A percentile compares a stretch with the other conserved stretches of the same genome.
Evolutionary conservation across 2,113 vertebrate species (phyloP).

Genomic region (Tenebrosternarchus preto): DNA sequence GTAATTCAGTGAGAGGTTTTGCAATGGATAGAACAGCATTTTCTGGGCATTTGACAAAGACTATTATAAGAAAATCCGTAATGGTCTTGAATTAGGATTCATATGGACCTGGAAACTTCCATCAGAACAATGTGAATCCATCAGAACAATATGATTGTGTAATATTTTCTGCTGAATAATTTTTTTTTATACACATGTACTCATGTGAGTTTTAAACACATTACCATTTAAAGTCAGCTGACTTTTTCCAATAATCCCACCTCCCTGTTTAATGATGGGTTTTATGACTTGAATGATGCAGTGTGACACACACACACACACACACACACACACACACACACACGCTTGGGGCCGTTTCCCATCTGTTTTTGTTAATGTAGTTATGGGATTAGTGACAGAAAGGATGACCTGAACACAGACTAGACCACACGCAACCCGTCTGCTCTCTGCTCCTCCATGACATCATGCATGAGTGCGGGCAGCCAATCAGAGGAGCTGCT

Average conservation of each 20-base stretch:
- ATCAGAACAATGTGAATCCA: too few relatives aligned
- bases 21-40: too few relatives aligned
- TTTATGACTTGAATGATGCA: background rate
- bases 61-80: too few relatives aligned
- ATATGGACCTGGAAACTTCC: too few relatives aligned
- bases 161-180: too few relatives aligned
- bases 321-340: background rate
- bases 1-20: too few relatives aligned
- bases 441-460: slow-evolving; percentile 14
- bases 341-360: background rate
- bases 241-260: background rate
- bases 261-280: background rate
- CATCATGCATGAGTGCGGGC: slow-evolving; percentile 11
- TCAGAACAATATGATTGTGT: too few relatives aligned
- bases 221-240: background rate
- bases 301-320: background rate
- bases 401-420: slow-evolving; percentile 1
- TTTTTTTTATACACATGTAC: too few relatives aligned
- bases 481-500: background rate
- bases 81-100: too few relatives aligned
- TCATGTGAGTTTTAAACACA: too few relatives aligned
- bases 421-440: slow-evolving; percentile 9
- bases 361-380: slow-evolving; percentile 18
- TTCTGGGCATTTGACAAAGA: too few relatives aligned
- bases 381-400: background rate